A percentile compares a stretch with the other conserved stretches of the same genome.
Evolutionary conservation across 2,888 invertebrate genomes (phyloP).

Genomic region (Thymelicus sylvestris): DNA sequence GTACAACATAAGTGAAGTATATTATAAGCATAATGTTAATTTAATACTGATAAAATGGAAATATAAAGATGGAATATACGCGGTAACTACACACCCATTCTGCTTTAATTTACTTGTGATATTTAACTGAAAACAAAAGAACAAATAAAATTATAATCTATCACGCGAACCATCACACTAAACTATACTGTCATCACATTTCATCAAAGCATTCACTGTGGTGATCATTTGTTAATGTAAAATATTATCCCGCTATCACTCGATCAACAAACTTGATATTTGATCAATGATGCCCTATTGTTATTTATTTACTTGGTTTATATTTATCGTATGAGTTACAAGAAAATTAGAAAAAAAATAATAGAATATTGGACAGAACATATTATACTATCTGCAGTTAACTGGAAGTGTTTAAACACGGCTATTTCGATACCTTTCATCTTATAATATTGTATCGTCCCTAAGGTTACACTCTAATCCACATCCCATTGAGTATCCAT

Average conservation of each 20-base stretch:
- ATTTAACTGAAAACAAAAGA: slow-evolving; percentile 80
- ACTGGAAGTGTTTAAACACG: no score
- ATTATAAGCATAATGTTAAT: slow-evolving; percentile 49
- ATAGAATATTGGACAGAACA: no score
- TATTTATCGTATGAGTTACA: no score
- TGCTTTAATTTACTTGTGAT: slow-evolving; percentile 68
- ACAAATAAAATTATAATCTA: slow-evolving; percentile 58
- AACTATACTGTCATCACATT: slow-evolving; percentile 16
- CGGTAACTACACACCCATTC: slow-evolving; percentile 76
- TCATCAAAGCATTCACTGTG: slow-evolving; percentile 29
- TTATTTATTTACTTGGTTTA: no score
- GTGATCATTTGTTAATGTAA: slow-evolving; percentile 26
- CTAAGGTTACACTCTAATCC: no score
- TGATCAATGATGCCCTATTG: no score
- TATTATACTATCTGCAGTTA: no score
- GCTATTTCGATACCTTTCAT: no score
- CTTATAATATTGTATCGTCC: no score
- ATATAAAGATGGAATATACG: slow-evolving; percentile 43
- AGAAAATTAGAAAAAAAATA: no score
- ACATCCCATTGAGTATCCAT: no score
- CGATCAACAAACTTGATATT: not conserved
- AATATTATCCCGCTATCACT: not conserved
- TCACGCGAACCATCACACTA: slow-evolving; percentile 32
- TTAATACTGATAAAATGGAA: slow-evolving; percentile 52
- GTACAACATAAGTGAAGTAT: slow-evolving; percentile 41